Base-by-base conservation (phyloP, 2,797 vertebrate genomes). In the Ibycter americanus region DNA sequence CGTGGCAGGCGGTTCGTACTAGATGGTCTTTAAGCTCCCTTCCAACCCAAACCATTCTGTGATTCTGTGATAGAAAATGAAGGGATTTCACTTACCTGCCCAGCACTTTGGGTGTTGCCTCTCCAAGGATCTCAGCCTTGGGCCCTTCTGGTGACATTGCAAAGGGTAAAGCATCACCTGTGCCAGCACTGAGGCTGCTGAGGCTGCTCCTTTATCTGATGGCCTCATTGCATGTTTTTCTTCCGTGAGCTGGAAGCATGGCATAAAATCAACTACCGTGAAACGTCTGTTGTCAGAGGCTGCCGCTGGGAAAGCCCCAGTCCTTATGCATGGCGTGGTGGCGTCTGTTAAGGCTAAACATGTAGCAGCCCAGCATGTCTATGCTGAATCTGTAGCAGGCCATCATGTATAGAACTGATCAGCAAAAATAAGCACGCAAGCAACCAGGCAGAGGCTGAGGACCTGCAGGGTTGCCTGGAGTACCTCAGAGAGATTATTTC, bases 101-200 rank as follows among this genome's bases (percentile, higher is more conserved):
- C 62, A 27, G 29, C 0, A 0, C 73, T 20, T 3, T 19, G 73
- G 68, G 63, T 27, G 76, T 49, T 62, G 51, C 25, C 26, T 16
- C 29, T 74, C 55, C 2, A 0, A 16, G 61, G 54, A 16, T 47
- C 61, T 66, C 27, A 1, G 22, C 81, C n/a, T 15, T 1, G 0
- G 31, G 42, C 49, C 7, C 63, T 80, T 13, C 40, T 19, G 79
- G 23, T 23, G 73, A 20, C 40, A 1, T 6, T 11, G 34, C 38
- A 26, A 6, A 32, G 42, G 65, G 38, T 3, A 68, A 23, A 34
- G 76, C 29, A 3, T 47, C 54, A 0, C 26, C 71, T 29, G 42
- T 7, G 9, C 47, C 81, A 9, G 81, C 34, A 1, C 38, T 6
- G 12, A 40, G 40, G n/a, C n/a, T n/a, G 9, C 42, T 7, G 47